A percentile compares a stretch with the other conserved stretches of the same genome.
Conservation (phyloP, 2,888 invertebrate genomes). For the Pollenia angustigena region DNA sequence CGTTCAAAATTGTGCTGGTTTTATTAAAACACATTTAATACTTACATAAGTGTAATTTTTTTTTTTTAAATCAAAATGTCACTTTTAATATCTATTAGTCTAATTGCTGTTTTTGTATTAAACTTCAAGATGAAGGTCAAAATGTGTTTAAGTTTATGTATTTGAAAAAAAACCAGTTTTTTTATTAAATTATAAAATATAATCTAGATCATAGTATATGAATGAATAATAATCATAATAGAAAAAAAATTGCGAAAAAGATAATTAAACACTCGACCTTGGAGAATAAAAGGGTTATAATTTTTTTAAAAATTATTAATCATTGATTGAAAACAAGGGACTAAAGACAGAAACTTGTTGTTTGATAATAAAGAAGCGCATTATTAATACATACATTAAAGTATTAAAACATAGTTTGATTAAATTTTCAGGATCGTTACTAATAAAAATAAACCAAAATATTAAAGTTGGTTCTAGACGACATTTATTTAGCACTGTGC, state of each 20-base stretch:
- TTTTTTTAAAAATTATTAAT: not conserved
- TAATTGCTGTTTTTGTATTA: slow-evolving; percentile 27
- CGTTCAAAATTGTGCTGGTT: slow-evolving; percentile 2
- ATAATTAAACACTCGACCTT: not conserved
- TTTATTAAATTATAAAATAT: not conserved
- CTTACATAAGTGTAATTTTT: not conserved
- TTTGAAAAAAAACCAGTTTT: slow-evolving; percentile 1
- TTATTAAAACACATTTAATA: not conserved
- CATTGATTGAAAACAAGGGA: slow-evolving; percentile 17
- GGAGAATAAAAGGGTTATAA: not conserved
- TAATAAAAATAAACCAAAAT: too few species aligned
- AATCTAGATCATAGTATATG: slow-evolving; percentile 36
- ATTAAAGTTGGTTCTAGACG: too few species aligned
- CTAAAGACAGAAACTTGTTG: slow-evolving; percentile 35
- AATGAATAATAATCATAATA: not conserved
- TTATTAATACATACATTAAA: not conserved
- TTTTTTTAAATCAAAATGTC: slow-evolving; percentile 8
- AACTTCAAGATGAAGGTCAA: slow-evolving; percentile 51
- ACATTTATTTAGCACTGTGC: too few species aligned
- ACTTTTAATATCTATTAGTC: slow-evolving; percentile 24
- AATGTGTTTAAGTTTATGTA: not conserved
- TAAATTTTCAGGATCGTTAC: too few species aligned
- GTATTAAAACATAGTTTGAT: not conserved
- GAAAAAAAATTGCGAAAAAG: not conserved
- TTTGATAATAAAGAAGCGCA: not conserved